These are phyloP conservation scores for Erebia aethiops DNA, from an alignment of 2,888 invertebrate genomes.

Conservation along the genomic window DNA sequence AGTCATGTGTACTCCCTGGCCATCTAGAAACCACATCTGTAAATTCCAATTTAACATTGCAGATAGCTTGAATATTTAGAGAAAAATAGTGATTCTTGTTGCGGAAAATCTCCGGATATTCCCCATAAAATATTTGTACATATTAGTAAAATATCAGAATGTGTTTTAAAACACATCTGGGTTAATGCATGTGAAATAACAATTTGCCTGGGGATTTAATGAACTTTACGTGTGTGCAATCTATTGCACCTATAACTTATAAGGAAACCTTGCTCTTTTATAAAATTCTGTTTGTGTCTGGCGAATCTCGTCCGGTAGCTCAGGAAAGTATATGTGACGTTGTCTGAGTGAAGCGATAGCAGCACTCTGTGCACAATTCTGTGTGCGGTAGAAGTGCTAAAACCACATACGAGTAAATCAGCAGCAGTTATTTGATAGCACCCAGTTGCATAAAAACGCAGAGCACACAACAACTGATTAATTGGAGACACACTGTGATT, in stretches of 20 bases:
- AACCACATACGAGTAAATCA: slow-evolving; percentile 7
- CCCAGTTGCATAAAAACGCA: slow-evolving; percentile 12
- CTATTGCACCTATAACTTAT: background rate
- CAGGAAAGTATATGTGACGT: background rate
- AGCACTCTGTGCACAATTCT: slow-evolving; percentile 9
- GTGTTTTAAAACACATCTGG: background rate
- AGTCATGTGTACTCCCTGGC: slow-evolving; percentile 15
- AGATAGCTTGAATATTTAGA: slow-evolving; percentile 23
- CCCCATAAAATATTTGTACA: background rate
- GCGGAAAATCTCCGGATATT: background rate
- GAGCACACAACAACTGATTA: slow-evolving; percentile 3
- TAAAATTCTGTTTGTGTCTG: slow-evolving; percentile 8
- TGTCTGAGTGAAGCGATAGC: background rate
- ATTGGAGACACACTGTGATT: slow-evolving; percentile 5
- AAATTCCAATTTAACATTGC: slow-evolving; percentile 20
- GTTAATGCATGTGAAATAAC: background rate
- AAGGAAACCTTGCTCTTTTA: slow-evolving; percentile 5
- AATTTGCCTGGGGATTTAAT: background rate
- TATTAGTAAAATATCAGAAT: background rate
- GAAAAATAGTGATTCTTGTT: slow-evolving; percentile 17
- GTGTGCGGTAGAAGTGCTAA: slow-evolving; percentile 4
- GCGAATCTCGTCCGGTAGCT: background rate
- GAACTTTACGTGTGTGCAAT: background rate
- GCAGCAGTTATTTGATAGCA: slow-evolving; percentile 8
- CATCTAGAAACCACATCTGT: slow-evolving; percentile 23